A percentile compares a stretch with the other conserved stretches of the same genome.
phyloP scores from a whole-genome alignment of 2,888 invertebrate genomes.

The Orthosia incerta region DNA sequence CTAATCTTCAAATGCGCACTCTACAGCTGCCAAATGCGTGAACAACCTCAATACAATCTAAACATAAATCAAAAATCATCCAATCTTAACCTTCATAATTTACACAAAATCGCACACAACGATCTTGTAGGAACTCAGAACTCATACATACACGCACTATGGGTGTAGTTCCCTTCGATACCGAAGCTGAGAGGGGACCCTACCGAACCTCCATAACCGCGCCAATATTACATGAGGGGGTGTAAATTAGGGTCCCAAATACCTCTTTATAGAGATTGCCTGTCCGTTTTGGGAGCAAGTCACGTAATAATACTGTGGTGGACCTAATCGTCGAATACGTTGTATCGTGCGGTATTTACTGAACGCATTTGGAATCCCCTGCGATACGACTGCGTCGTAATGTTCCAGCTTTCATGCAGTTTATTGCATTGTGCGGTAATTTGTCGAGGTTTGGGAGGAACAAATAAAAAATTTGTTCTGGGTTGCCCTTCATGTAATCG shows the following conservation, averaged over 20 bases:
- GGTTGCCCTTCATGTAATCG: background rate
- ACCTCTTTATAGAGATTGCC: conserved; percentile 88
- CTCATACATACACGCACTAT: conserved; percentile 39
- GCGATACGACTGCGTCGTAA: conserved; percentile 45
- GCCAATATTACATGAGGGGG: conserved; percentile 87
- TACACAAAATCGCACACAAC: conserved; percentile 28
- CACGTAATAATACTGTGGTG: conserved; percentile 88
- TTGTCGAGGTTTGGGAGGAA: conserved; percentile 15
- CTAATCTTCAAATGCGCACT: background rate
- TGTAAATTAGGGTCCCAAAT: conserved; percentile 89
- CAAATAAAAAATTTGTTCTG: conserved; percentile 24
- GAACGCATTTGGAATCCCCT: conserved; percentile 67
- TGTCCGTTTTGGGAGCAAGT: conserved; percentile 84
- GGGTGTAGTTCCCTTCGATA: conserved; percentile 61
- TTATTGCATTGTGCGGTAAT: conserved; percentile 55
- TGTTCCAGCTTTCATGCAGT: conserved; percentile 56
- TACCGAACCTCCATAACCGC: conserved; percentile 83
- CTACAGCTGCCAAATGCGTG: no score
- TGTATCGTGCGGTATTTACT: conserved; percentile 77
- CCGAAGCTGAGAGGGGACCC: conserved; percentile 71
- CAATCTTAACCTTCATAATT: conserved; percentile 19
- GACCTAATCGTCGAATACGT: conserved; percentile 78
- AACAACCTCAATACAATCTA: background rate
- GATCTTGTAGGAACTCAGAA: conserved; percentile 20
- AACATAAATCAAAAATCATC: background rate